Base-by-base conservation (phyloP, 2,797 vertebrate genomes). In the Molossus alvarezi region DNA sequence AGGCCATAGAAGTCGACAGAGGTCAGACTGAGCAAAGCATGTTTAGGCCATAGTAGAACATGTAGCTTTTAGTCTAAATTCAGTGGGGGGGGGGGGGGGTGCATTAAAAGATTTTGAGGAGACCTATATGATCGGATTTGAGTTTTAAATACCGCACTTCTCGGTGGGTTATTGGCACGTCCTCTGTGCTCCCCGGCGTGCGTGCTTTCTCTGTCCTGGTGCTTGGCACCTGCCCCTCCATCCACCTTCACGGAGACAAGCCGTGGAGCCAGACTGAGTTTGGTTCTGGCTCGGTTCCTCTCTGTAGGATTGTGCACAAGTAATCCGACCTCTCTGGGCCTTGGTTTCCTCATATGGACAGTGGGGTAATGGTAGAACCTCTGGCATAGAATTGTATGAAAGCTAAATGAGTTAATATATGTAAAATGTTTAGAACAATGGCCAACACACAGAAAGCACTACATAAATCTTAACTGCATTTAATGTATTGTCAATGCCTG, bases 291-390 rank as follows among this genome's bases (percentile, higher is more conserved):
- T 55, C 41, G 77, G 13, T 37, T 37, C 20, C 9, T 69, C 51
- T 88, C 37, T 58, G 5, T 71, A 5, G 45, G 13, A 64, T 29
- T 83, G 20, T 25, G 58, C 23, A n/a, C 25, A 60, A 67, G 51
- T 77, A 12, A 76, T 45, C 84, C 75, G 81, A 10, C 1, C 27
- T 76, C 77, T 83, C 65, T n/a, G 55, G 25, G 29, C 64, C 90
- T 93, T 90, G 17, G 4, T 94, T 95, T 97, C 69, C 87, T 90
- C 25, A 21, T 67, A 45, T n/a, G 17, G 81, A 45, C 13, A 48
- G 51, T 80, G 55, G 48, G 51, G 15, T 69, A 69, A 48, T 72
- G 64, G n/a, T 23, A 79, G 55, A 60, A 73, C 21, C 37, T 83
- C 23, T 37, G 10, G 12, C 48, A 71, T 37, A 45, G 55, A 76